Evolutionary conservation across 2,113 vertebrate species (phyloP).

Genomic region (Callaeas wilsoni): DNA sequence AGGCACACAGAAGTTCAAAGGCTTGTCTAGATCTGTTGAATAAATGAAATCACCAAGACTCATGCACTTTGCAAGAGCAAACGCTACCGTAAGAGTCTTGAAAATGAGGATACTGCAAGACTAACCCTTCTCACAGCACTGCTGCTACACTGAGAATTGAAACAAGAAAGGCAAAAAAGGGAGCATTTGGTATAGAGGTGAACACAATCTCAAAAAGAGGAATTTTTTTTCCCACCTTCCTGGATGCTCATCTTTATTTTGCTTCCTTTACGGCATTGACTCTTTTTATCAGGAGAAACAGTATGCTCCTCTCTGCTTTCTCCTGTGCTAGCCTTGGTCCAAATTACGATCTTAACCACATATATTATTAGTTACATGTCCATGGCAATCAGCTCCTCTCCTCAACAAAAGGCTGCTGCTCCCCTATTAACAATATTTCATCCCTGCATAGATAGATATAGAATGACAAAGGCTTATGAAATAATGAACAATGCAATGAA

Average conservation of each 20-base stretch:
- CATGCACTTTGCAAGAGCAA: neutral
- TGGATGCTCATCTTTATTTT: neutral
- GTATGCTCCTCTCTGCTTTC: neutral
- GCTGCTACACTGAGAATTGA: neutral
- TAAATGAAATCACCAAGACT: neutral
- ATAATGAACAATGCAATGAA: constrained; percentile 39
- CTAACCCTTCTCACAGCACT: neutral
- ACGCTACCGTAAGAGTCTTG: neutral
- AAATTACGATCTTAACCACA: constrained; percentile 16
- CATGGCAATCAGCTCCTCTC: constrained; percentile 35
- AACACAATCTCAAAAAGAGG: neutral
- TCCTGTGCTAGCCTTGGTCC: neutral
- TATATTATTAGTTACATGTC: constrained; percentile 35
- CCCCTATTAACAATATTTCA: constrained; percentile 32
- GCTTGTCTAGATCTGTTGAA: neutral
- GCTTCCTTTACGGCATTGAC: neutral
- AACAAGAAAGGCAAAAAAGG: neutral
- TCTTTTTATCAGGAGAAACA: neutral
- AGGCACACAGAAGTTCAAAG: neutral
- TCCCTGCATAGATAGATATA: neutral
- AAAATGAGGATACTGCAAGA: neutral
- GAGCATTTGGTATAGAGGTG: neutral
- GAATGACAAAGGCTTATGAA: constrained; percentile 47
- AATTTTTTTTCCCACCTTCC: rapidly evolving
- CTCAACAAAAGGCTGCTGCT: constrained; percentile 37